These are phyloP conservation scores for Ochotona princeps DNA, from an alignment of 2,113 vertebrate genomes.

Conservation along the genomic window DNA sequence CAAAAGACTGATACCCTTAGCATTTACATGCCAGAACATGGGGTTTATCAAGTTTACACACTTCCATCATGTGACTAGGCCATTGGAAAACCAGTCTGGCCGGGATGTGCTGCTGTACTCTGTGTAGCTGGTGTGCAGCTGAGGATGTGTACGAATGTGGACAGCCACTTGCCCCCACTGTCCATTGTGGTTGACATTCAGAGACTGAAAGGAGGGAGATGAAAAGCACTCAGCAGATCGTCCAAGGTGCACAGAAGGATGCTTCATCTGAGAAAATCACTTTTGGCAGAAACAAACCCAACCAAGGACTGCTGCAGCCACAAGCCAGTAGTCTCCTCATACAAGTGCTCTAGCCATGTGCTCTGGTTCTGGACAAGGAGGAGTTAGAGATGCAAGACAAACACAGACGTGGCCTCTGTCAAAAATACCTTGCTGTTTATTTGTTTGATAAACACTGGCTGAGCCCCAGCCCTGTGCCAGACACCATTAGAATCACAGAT, in stretches of 20 bases:
- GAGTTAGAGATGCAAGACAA: neutral
- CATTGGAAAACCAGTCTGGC: slow-evolving; percentile 12
- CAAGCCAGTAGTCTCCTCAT: neutral
- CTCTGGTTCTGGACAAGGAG: slow-evolving; percentile 12
- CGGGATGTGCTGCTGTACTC: neutral
- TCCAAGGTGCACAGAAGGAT: neutral
- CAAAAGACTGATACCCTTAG: neutral
- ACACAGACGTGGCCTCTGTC: neutral
- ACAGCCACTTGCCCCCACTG: neutral
- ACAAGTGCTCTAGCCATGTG: neutral
- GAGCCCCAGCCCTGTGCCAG: neutral
- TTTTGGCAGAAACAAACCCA: slow-evolving; percentile 9
- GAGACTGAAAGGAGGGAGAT: neutral
- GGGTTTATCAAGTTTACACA: neutral
- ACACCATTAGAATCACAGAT: neutral
- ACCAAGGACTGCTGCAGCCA: neutral
- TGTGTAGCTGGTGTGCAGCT: neutral
- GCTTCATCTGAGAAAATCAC: slow-evolving; percentile 4
- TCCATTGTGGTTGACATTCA: neutral
- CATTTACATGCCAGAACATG: neutral
- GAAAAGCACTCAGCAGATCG: slow-evolving; percentile 28
- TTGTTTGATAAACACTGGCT: neutral
- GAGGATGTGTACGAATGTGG: neutral
- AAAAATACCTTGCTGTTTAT: neutral
- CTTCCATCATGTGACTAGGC: neutral